Base-by-base conservation (phyloP, 64 coral and sea anemone genomes). In the Porites lutea region DNA sequence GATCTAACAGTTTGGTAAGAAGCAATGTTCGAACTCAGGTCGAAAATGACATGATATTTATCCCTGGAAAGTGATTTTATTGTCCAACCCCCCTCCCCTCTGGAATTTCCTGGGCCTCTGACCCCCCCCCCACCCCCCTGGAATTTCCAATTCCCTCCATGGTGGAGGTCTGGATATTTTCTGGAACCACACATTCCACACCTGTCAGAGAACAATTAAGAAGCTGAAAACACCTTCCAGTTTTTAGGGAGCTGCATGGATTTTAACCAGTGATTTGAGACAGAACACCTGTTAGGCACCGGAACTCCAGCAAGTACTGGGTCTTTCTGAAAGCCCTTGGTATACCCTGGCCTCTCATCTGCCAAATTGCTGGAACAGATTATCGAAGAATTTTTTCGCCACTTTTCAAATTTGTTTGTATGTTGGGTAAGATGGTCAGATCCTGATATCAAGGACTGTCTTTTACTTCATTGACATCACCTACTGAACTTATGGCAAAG, bases 191-290 rank as follows among this genome's bases (percentile, higher is more conserved):
- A n/a, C n/a, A n/a, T 37, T 63, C 27, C 27, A 37, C 27, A 63
- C 16, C 60, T 63, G 60, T 63, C 60, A 63, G 60, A 63, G 60
- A 63, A 4, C 60, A 63, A 63, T 63, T 63, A 63, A 63, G 60
- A 63, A 63, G 60, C 60, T 63, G 60, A 63, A 63, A 63, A 63
- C 60, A 63, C 60, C 60, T 16, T 4, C 60, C 60, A 63, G 60
- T 63, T 63, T 63, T 63, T 37, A 63, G 16, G 60, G 60, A 63
- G 16, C 60, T 63, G 60, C 60, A 63, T 63, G 60, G 16, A 63
- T 63, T 63, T 63, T 63, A 63, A 63, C 60, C 60, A 63, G 60
- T 63, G 60, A 63, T 63, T 63, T 63, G 60, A 63, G 60, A 63
- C 60, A 63, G 60, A 63, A 63, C 60, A 10, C 60, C 4, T 63